phyloP scores from a whole-genome alignment of 1,140 invertebrate genomes.

The Conus betulinus region DNA sequence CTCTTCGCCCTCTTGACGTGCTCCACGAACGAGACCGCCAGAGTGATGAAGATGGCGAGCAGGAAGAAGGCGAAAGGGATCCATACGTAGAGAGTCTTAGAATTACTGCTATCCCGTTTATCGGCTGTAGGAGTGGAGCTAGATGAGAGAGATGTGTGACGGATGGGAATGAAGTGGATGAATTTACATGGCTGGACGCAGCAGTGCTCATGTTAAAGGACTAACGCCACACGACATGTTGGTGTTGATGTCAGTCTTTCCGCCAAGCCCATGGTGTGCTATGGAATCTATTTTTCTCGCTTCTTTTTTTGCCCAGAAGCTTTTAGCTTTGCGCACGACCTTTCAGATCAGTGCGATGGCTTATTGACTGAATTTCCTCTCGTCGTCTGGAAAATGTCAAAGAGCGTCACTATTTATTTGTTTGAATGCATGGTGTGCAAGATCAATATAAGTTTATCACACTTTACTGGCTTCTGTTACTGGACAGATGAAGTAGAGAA shows the following conservation, averaged over 20 bases:
- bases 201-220: not conserved
- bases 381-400: too few species aligned
- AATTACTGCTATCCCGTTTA: not conserved
- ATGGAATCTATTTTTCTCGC: too few species aligned
- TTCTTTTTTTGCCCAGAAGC: too few species aligned
- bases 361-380: too few species aligned
- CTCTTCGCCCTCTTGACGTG: not conserved
- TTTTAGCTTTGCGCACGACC: too few species aligned
- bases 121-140: not conserved
- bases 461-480: too few species aligned
- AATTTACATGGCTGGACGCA: not conserved
- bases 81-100: constrained; percentile 12
- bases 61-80: constrained; percentile 22
- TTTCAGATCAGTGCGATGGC: too few species aligned
- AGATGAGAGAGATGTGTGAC: not conserved
- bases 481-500: too few species aligned
- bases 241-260: not conserved
- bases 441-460: too few species aligned
- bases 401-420: too few species aligned
- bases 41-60: not conserved
- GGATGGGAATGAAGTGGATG: not conserved
- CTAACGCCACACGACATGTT: not conserved
- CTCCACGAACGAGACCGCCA: constrained; percentile 25
- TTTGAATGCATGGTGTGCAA: too few species aligned
- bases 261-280: too few species aligned